These are phyloP conservation scores for Atopsyche davidsoni DNA, from an alignment of 1,140 invertebrate species.

Conservation along the genomic window DNA sequence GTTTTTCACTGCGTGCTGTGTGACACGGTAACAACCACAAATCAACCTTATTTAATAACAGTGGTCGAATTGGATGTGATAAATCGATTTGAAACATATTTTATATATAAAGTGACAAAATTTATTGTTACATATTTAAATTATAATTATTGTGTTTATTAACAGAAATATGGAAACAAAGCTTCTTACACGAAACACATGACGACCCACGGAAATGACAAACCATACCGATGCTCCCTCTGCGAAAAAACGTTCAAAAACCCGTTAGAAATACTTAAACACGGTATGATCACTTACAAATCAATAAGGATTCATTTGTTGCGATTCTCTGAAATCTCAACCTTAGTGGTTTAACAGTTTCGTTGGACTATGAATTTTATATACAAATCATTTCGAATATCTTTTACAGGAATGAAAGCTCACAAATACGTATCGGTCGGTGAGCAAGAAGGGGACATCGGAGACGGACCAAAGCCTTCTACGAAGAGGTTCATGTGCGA, in stretches of 20 bases:
- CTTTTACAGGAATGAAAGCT: constrained; percentile 19
- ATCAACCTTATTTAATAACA: no score
- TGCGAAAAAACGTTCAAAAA: constrained; percentile 52
- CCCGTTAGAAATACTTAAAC: constrained; percentile 39
- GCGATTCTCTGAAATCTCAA: background rate
- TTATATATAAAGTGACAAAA: no score
- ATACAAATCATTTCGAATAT: background rate
- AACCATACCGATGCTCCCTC: constrained; percentile 51
- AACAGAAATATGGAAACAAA: constrained; percentile 13
- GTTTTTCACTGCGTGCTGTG: no score
- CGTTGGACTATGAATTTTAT: no score
- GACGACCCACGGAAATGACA: constrained; percentile 30
- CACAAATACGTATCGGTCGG: constrained; percentile 2
- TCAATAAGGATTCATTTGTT: background rate
- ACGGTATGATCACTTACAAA: constrained; percentile 32
- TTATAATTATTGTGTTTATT: constrained; percentile 3
- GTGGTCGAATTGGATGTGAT: no score
- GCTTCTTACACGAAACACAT: constrained; percentile 11
- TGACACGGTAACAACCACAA: no score
- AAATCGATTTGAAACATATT: no score
- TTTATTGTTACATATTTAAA: no score
- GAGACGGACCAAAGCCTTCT: constrained; percentile 8
- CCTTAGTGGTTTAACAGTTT: no score
- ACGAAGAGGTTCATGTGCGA: constrained; percentile 42
- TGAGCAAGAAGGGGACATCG: constrained; percentile 2